Conservation (phyloP, 2,888 invertebrate species). For the Tiphia femorata region DNA sequence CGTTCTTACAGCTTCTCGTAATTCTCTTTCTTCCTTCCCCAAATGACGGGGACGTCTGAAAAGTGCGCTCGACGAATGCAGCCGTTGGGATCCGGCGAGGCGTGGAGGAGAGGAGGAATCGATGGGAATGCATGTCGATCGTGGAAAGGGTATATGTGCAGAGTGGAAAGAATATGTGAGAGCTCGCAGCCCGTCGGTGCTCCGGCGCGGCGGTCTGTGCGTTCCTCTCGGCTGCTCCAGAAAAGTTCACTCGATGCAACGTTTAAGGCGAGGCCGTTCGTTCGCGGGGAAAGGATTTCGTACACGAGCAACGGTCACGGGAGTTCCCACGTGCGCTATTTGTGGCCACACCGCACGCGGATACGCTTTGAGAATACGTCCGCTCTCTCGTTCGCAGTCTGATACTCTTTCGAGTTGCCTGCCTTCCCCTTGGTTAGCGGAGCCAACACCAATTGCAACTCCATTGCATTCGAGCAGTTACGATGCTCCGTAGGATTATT, state of each 20-base stretch:
- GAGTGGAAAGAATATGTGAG: neutral
- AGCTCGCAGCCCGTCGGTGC: too few relatives aligned
- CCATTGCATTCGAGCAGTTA: too few relatives aligned
- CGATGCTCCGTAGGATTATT: too few relatives aligned
- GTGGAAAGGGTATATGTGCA: slow-evolving; percentile 1
- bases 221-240: slow-evolving; percentile 25
- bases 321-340: slow-evolving; percentile 33
- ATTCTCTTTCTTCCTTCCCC: neutral
- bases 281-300: slow-evolving; percentile 45
- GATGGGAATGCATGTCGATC: slow-evolving; percentile 24
- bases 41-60: neutral
- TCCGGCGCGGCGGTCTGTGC: too few relatives aligned
- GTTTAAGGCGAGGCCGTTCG: slow-evolving; percentile 42
- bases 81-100: neutral
- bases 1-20: neutral
- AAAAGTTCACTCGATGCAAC: slow-evolving; percentile 37
- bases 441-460: too few relatives aligned
- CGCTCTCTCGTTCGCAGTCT: neutral
- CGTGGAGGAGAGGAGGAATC: slow-evolving; percentile 2
- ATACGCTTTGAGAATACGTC: too few relatives aligned
- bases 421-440: too few relatives aligned
- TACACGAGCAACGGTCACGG: slow-evolving; percentile 8
- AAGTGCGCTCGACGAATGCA: neutral
- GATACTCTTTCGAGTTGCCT: too few relatives aligned
- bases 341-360: neutral